Evolutionary conservation across 2,113 vertebrate species (phyloP).

Genomic region (Mixornis gularis): DNA sequence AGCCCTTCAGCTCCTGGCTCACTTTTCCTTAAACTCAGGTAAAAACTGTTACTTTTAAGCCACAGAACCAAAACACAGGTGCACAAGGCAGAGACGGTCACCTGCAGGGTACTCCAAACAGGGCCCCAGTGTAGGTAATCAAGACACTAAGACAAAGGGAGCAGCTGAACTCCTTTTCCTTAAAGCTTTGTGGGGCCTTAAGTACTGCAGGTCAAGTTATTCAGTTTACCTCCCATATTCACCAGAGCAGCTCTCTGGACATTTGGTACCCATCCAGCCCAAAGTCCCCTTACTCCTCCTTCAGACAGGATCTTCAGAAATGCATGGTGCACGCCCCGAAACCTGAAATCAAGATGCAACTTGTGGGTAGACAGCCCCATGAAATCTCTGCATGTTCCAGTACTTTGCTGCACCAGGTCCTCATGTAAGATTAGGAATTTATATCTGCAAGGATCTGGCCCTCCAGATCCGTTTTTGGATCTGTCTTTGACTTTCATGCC

Average conservation of each 20-base stretch:
- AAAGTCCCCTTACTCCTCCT: conserved; percentile 81
- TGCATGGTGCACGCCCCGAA: conserved; percentile 77
- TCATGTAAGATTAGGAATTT: neutral
- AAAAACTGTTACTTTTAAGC: neutral
- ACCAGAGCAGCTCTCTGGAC: conserved; percentile 85
- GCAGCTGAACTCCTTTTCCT: neutral
- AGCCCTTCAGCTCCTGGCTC: neutral
- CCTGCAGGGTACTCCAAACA: neutral
- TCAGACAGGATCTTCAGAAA: conserved; percentile 80
- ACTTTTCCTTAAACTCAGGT: neutral
- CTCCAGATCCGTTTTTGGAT: neutral
- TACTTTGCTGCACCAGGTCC: neutral
- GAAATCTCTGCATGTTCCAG: neutral
- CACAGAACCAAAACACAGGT: neutral
- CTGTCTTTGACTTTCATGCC: neutral
- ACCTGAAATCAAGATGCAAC: conserved; percentile 49
- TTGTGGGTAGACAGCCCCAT: neutral
- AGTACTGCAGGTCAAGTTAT: neutral
- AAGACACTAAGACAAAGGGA: neutral
- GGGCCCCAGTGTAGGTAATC: neutral
- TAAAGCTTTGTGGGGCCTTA: neutral
- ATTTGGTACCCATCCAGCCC: conserved; percentile 87
- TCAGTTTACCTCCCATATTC: conserved; percentile 82
- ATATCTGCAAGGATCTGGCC: neutral
- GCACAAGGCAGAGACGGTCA: neutral